phyloP scores from a whole-genome alignment of 2,888 invertebrate genomes.

The Epistrophella euchroma region DNA sequence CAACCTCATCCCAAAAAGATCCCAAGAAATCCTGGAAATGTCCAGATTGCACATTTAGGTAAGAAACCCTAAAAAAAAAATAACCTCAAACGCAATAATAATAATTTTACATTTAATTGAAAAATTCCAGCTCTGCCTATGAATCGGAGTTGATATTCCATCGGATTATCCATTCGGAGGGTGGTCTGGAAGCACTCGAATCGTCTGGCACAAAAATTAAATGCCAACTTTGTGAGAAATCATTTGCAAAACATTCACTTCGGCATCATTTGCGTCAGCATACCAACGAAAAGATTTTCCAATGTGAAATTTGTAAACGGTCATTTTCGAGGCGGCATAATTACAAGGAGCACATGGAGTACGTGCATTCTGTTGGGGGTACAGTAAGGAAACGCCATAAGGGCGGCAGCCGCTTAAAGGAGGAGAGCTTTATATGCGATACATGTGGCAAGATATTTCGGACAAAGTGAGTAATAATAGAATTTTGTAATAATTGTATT shows the following conservation, averaged over 20 bases:
- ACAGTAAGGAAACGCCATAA: constrained; percentile 29
- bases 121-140: constrained; percentile 84
- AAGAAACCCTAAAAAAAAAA: constrained; percentile 8
- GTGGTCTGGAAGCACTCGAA: constrained; percentile 77
- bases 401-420: constrained; percentile 40
- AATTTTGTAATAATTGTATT: not conserved
- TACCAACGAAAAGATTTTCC: constrained; percentile 89
- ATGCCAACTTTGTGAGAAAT: constrained; percentile 89
- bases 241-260: constrained; percentile 87
- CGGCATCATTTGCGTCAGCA: constrained; percentile 89
- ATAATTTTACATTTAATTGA: constrained; percentile 47
- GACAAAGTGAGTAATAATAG: constrained; percentile 84
- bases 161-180: constrained; percentile 86
- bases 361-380: constrained; percentile 83
- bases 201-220: constrained; percentile 81
- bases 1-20: constrained; percentile 6
- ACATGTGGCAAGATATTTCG: constrained; percentile 84
- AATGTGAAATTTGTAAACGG: constrained; percentile 87
- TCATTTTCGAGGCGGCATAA: constrained; percentile 89
- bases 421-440: constrained; percentile 80
- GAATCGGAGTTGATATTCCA: constrained; percentile 90
- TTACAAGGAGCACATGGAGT: constrained; percentile 86
- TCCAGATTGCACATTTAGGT: constrained; percentile 79
- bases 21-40: constrained; percentile 77
- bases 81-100: not conserved